A percentile compares a stretch with the other conserved stretches of the same genome.
These are phyloP conservation scores for Drosophila takahashii DNA, from an alignment of 1,140 invertebrate genomes.

Conservation along the genomic window DNA sequence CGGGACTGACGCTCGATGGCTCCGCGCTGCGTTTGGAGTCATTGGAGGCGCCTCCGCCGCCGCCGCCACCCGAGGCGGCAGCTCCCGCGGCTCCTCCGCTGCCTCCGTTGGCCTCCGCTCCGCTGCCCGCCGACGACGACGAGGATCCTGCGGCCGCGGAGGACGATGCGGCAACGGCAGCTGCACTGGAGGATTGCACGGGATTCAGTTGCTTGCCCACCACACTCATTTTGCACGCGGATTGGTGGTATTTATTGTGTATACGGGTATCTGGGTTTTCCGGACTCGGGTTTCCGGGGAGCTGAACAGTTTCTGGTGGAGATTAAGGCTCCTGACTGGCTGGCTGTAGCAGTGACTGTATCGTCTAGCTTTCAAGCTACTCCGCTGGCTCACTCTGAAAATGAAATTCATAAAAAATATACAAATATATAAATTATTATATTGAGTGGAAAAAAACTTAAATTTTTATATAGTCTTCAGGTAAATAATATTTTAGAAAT, in stretches of 20 bases:
- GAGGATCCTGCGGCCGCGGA: conserved; percentile 17
- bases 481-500: not conserved
- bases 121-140: not conserved
- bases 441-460: not conserved
- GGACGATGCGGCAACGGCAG: conserved; percentile 16
- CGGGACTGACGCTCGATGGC: conserved; percentile 86
- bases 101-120: conserved; percentile 12
- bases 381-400: conserved; percentile 23
- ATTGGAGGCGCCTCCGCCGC: conserved; percentile 7
- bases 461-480: not conserved
- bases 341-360: conserved; percentile 17
- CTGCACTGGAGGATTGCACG: conserved; percentile 50
- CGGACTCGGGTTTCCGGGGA: conserved; percentile 1
- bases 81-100: conserved; percentile 8
- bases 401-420: not conserved
- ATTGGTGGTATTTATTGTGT: not conserved
- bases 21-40: conserved; percentile 50
- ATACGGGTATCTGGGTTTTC: not conserved
- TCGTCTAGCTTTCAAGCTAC: not conserved
- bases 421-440: not conserved
- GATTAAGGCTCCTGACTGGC: conserved; percentile 29
- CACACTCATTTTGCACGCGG: conserved; percentile 56
- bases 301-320: conserved; percentile 33
- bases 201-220: conserved; percentile 76
- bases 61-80: not conserved